Percentiles rank a stretch among this genome's conserved stretches.
phyloP scores from a whole-genome alignment of 2,888 invertebrate species.

The Lamproptera curius region DNA sequence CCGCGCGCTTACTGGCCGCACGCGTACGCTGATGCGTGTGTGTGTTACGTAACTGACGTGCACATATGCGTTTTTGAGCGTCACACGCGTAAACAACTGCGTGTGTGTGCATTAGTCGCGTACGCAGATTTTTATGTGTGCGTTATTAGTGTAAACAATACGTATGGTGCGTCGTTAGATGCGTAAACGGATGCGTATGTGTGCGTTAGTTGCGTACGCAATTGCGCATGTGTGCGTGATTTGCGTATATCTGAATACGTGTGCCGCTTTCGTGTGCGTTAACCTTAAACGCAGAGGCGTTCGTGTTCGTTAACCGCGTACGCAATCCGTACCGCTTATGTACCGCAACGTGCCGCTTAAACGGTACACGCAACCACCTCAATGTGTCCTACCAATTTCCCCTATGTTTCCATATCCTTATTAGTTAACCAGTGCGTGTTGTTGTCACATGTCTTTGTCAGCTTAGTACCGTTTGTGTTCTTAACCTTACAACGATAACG shows the following conservation, averaged over 20 bases:
- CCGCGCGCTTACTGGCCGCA: too few species aligned
- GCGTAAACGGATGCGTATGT: neutral
- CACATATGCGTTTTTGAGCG: too few species aligned
- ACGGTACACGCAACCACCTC: too few species aligned
- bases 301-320: too few species aligned
- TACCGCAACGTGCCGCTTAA: too few species aligned
- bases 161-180: neutral
- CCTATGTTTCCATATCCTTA: too few species aligned
- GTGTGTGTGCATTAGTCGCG: neutral
- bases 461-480: conserved; percentile 16
- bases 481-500: conserved; percentile 13
- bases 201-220: neutral
- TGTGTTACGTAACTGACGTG: neutral
- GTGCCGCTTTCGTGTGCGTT: too few species aligned
- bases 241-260: too few species aligned
- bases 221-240: neutral
- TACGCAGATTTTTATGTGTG: neutral
- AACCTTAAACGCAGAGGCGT: too few species aligned
- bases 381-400: too few species aligned
- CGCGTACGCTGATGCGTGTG: neutral
- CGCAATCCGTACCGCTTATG: too few species aligned
- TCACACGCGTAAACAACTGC: too few species aligned
- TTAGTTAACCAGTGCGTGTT: conserved; percentile 12
- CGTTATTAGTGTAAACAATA: neutral
- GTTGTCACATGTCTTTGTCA: conserved; percentile 2